Base-by-base conservation (phyloP, 2,888 invertebrate species). In the Pollenia angustigena region DNA sequence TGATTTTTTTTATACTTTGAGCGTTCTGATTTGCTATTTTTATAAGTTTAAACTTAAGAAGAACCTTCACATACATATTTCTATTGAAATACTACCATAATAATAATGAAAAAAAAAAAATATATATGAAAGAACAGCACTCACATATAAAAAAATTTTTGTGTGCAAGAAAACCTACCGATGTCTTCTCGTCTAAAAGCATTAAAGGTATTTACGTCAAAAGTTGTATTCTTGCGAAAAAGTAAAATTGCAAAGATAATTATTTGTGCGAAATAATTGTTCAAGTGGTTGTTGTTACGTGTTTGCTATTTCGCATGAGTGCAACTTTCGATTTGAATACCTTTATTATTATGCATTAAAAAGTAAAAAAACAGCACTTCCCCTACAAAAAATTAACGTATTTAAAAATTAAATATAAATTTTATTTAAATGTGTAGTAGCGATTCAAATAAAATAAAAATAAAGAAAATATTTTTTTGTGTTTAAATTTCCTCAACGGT, bases 351-450 rank as follows among this genome's bases (percentile, higher is more conserved):
- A 54, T 16, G 52, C 10, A 60, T 23, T 9, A 14, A 78, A 40
- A n/a, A 76, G 54, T 12, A 42, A 50, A 9, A 42, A 16, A 40
- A 74, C 7, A 44, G 6, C 40, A 72, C 68, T 69, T 69, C 66
- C 71, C 18, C n/a, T 8, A 32, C 8, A 46, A 58, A 68, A 60
- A 56, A 18, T 74, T 68, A 60, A 68, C 42, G 32, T 69, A 78
- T 78, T 18, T 50, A n/a, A 50, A 4, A 32, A 60, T 12, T 40
- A 62, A 42, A 75, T 54, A 50, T 74, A 40, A 66, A 68, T 42
- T 32, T 58, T 50, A 64, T 66, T 78, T 84, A 74, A 79, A 60
- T 80, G 60, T 79, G 79, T 42, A 79, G 84, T 80, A 74, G 68
- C 74, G 60, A 60, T 80, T 74, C 42, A 10, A 60, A 62, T 18